Percentiles rank a stretch among this genome's conserved stretches.
phyloP scores from a whole-genome alignment of 2,888 invertebrate species.

The Theretra japonica region DNA sequence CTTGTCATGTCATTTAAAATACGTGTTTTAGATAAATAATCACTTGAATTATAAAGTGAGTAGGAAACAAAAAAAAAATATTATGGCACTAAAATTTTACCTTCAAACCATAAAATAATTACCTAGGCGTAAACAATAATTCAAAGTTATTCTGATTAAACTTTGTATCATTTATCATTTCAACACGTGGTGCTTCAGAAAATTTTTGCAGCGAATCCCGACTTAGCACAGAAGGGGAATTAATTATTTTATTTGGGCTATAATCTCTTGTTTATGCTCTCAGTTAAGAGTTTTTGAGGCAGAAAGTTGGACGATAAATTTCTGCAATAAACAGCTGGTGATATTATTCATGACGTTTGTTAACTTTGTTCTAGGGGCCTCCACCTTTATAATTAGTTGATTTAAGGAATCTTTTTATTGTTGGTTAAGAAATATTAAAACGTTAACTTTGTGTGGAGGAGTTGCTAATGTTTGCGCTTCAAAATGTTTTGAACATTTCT shows the following conservation, averaged over 20 bases:
- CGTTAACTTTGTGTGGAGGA: conserved; percentile 19
- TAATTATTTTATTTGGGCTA: conserved; percentile 68
- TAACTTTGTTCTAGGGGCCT: conserved; percentile 74
- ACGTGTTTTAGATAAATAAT: too few relatives aligned
- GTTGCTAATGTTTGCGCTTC: conserved; percentile 19
- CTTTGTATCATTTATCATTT: conserved; percentile 14
- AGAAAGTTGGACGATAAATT: conserved; percentile 76
- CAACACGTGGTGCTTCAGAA: conserved; percentile 34
- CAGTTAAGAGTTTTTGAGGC: conserved; percentile 74
- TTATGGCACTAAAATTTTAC: too few relatives aligned
- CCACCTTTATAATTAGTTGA: conserved; percentile 71
- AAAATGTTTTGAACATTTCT: conserved; percentile 18
- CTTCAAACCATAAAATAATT: too few relatives aligned
- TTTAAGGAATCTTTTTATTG: conserved; percentile 53
- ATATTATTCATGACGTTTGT: conserved; percentile 78
- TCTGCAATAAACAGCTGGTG: conserved; percentile 76
- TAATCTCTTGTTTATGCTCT: conserved; percentile 76
- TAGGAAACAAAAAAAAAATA: too few relatives aligned
- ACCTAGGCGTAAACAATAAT: too few relatives aligned
- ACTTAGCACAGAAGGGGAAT: conserved; percentile 49
- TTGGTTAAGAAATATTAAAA: conserved; percentile 28
- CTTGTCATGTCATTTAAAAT: too few relatives aligned
- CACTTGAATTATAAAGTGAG: too few relatives aligned
- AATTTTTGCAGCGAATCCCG: conserved; percentile 31
- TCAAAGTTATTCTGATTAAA: background rate